Conservation (phyloP, 1,140 invertebrate species). For the Ephestia elutella region DNA sequence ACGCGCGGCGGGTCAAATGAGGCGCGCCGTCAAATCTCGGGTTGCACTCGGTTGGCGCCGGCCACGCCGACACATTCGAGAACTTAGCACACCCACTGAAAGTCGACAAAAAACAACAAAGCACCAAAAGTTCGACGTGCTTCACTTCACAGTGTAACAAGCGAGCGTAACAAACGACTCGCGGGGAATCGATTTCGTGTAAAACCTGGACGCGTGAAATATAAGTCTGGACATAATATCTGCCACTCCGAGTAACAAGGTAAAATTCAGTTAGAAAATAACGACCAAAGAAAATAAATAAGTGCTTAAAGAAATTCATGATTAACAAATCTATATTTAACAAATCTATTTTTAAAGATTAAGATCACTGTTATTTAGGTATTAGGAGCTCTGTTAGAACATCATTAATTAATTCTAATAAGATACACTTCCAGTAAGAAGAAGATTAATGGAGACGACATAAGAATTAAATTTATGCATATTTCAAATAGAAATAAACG, state of each 20-base stretch:
- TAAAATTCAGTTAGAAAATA: neutral
- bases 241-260: neutral
- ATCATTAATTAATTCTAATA: too few species aligned
- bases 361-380: neutral
- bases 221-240: constrained; percentile 11
- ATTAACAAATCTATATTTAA: too few species aligned
- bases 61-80: constrained; percentile 38
- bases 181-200: constrained; percentile 30
- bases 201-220: constrained; percentile 4
- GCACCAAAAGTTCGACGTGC: constrained; percentile 45
- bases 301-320: neutral
- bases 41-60: constrained; percentile 61
- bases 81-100: constrained; percentile 51
- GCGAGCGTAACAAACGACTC: constrained; percentile 46
- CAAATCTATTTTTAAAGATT: neutral
- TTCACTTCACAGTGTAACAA: constrained; percentile 51
- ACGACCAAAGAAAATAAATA: neutral
- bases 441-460: neutral
- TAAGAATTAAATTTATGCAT: neutral
- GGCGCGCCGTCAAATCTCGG: constrained; percentile 55
- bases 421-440: too few species aligned
- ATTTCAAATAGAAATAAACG: neutral
- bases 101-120: constrained; percentile 52
- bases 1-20: constrained; percentile 48
- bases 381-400: too few species aligned